Percentiles rank a stretch among this genome's conserved stretches.
phyloP scores from a whole-genome alignment of 2,888 invertebrate genomes.

The Lasioglossum calceatum region DNA sequence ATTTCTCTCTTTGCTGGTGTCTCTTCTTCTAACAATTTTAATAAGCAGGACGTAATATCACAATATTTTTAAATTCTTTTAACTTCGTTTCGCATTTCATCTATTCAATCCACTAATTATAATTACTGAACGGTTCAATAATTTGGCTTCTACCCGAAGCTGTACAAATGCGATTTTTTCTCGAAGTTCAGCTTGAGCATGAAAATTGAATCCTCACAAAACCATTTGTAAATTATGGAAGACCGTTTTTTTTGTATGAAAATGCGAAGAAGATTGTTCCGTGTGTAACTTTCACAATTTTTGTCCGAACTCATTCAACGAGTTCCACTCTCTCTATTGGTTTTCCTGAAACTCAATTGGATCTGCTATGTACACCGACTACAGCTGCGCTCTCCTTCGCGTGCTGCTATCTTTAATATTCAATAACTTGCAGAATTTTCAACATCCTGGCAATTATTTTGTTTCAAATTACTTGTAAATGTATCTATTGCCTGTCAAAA shows the following conservation, averaged over 20 bases:
- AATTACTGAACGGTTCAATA: not conserved
- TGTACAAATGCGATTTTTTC: not conserved
- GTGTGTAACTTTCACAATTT: not conserved
- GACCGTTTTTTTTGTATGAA: not conserved
- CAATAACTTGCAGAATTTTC: not conserved
- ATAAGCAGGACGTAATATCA: not conserved
- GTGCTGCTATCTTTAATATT: not conserved
- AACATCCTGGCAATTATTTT: not conserved
- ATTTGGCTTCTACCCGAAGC: not conserved
- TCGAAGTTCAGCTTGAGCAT: not conserved
- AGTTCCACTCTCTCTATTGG: constrained; percentile 2
- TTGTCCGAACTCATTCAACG: constrained; percentile 1
- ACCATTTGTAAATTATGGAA: not conserved
- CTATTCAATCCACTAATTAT: not conserved
- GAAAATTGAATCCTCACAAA: not conserved
- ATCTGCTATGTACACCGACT: constrained; percentile 2
- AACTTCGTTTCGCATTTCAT: not conserved
- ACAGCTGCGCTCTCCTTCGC: not conserved
- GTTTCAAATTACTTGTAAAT: not conserved
- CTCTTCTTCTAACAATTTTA: not conserved
- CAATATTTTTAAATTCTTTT: not conserved
- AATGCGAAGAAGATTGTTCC: not conserved
- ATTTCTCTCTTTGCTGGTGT: too few relatives aligned
- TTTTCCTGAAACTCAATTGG: not conserved
- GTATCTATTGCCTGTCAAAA: not conserved